Base-by-base conservation (phyloP, 2,113 vertebrate genomes). In the Halcyon malimbica region DNA sequence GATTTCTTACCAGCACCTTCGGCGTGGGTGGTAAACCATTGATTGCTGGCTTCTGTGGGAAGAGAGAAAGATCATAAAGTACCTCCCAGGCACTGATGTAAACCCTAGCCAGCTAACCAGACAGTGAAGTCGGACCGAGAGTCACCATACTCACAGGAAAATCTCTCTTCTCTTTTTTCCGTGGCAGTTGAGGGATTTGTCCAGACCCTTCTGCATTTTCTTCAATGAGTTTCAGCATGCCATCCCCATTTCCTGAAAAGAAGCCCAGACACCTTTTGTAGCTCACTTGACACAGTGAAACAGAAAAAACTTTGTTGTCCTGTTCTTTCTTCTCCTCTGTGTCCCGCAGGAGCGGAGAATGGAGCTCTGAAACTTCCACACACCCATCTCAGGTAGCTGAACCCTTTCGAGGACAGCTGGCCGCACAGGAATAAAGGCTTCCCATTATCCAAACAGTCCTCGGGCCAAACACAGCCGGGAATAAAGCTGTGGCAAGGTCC, bases 21-120 rank as follows among this genome's bases (percentile, higher is more conserved):
- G 99, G 99, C 18, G 99, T 99, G 10, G 99, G 99, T 23, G 99
- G 99, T 53, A 99, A 98, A 73, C 99, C 99, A 83, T 99, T 99
- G 97, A 99, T 99, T 2, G 98, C 98, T 83, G 99, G 98, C 98
- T 99, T 99, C 99, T 99, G 94, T 74, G 48, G 83, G 65, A 70
- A 95, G 67, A 96, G 82, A 91, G 46, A 70, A 68, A 84, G 25
- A 50, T 76, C 78, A 83, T 97, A 16, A 93, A 91, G 69, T 7
- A 60, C 21, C 54, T 93, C 28, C 46, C 81, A 68, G 2, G 1
- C 56, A 20, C 15, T 7, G 51, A 19, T 16, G 31, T 9, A 9
- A 46, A n/a, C 25, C 25, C 11, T 7, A 84, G 63, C 63, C 35
- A 2, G 4, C 15, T 59, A 71, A 67, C n/a, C 21, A 0, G 8